These are phyloP conservation scores for Pyrochroa serraticornis DNA, from an alignment of 2,888 invertebrate species.

Conservation along the genomic window DNA sequence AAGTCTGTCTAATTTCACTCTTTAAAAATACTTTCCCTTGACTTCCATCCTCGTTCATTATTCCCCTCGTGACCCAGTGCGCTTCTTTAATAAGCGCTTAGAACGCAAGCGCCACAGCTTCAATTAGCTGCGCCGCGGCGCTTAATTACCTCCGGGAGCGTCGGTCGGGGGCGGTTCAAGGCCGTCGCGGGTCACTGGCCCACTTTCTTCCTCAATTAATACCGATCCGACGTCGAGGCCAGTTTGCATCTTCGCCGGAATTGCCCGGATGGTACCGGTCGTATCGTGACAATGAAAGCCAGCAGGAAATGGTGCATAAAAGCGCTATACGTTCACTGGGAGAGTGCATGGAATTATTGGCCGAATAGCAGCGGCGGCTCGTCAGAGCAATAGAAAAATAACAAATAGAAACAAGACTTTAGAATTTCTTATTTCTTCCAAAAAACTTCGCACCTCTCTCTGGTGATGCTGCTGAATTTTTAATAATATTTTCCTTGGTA, in stretches of 20 bases:
- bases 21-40: conserved; percentile 58
- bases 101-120: conserved; percentile 54
- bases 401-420: too few relatives aligned
- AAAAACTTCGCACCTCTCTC: too few relatives aligned
- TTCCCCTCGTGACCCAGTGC: conserved; percentile 57
- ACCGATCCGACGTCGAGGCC: not conserved
- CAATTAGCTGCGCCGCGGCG: conserved; percentile 56
- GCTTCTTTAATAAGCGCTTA: conserved; percentile 55
- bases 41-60: conserved; percentile 56
- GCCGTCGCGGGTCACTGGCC: conserved; percentile 51
- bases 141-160: conserved; percentile 57
- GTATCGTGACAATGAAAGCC: too few relatives aligned
- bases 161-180: conserved; percentile 52
- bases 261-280: not conserved
- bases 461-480: too few relatives aligned
- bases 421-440: too few relatives aligned
- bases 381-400: too few relatives aligned
- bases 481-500: too few relatives aligned
- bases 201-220: conserved; percentile 40
- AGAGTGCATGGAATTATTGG: too few relatives aligned
- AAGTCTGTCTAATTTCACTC: conserved; percentile 58
- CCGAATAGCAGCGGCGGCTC: too few relatives aligned
- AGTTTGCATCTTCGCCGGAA: not conserved
- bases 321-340: too few relatives aligned
- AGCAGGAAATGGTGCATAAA: too few relatives aligned